phyloP scores from a whole-genome alignment of 2,888 invertebrate genomes.

The Papilio elwesi region DNA sequence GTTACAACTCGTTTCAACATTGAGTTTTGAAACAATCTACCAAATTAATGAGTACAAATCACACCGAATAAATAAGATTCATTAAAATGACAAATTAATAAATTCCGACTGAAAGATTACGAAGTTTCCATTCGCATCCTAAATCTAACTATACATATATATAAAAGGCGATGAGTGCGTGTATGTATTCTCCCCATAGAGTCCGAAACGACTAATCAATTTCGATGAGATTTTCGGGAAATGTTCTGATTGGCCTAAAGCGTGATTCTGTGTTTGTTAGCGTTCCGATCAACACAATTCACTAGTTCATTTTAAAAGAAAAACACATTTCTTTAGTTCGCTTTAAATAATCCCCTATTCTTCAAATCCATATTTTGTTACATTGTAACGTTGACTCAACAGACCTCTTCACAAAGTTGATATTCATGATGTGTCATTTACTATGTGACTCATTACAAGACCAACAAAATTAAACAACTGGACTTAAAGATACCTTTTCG shows the following conservation, averaged over 20 bases:
- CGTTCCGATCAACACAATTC: no score
- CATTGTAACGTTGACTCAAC: background rate
- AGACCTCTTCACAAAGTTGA: background rate
- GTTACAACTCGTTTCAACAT: slow-evolving; percentile 5
- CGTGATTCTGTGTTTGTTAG: no score
- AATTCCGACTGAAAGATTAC: no score
- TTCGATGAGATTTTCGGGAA: no score
- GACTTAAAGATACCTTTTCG: background rate
- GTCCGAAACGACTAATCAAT: no score
- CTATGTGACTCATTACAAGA: background rate
- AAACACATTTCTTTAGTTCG: no score
- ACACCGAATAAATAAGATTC: background rate
- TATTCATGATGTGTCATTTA: background rate
- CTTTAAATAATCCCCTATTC: background rate
- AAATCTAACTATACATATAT: no score
- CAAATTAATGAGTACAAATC: background rate
- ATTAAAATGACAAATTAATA: background rate
- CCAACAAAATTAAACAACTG: background rate
- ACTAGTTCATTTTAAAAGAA: no score
- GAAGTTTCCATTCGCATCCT: no score
- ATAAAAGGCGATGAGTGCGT: no score
- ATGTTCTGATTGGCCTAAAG: no score
- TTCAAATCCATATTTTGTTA: background rate
- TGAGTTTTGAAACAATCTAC: background rate
- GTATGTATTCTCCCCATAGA: no score